Conservation (phyloP, 1,140 invertebrate species). For the Drosophila dunni region DNA sequence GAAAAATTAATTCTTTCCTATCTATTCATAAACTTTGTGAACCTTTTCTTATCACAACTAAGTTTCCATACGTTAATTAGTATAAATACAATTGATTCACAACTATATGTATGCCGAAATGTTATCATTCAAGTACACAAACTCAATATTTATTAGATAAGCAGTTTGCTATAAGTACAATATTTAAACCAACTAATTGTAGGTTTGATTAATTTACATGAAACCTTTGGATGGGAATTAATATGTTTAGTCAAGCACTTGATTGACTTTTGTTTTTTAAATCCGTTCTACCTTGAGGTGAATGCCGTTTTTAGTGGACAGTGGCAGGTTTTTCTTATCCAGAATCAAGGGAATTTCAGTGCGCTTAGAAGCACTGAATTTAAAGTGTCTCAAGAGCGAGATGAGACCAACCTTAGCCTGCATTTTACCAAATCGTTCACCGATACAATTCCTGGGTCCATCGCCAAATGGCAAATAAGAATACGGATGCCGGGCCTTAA, state of each 20-base stretch:
- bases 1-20: too few species aligned
- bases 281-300: conserved; percentile 57
- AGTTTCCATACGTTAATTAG: too few species aligned
- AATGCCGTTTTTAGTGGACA: conserved; percentile 48
- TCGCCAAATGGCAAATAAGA: conserved; percentile 89
- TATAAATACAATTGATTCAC: too few species aligned
- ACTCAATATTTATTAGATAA: too few species aligned
- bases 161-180: too few species aligned
- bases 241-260: neutral
- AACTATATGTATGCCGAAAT: too few species aligned
- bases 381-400: conserved; percentile 84
- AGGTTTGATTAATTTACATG: neutral
- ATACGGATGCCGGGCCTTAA: conserved; percentile 84
- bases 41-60: too few species aligned
- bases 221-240: too few species aligned
- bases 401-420: conserved; percentile 86
- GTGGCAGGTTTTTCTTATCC: conserved; percentile 5
- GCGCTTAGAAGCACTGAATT: conserved; percentile 53
- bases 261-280: neutral
- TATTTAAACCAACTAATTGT: too few species aligned
- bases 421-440: conserved; percentile 85
- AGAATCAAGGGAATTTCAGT: conserved; percentile 57
- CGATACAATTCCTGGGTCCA: conserved; percentile 89
- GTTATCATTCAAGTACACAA: too few species aligned
- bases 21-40: too few species aligned